Conservation (phyloP, 1,140 invertebrate species). For the Steinernema khuongi region DNA sequence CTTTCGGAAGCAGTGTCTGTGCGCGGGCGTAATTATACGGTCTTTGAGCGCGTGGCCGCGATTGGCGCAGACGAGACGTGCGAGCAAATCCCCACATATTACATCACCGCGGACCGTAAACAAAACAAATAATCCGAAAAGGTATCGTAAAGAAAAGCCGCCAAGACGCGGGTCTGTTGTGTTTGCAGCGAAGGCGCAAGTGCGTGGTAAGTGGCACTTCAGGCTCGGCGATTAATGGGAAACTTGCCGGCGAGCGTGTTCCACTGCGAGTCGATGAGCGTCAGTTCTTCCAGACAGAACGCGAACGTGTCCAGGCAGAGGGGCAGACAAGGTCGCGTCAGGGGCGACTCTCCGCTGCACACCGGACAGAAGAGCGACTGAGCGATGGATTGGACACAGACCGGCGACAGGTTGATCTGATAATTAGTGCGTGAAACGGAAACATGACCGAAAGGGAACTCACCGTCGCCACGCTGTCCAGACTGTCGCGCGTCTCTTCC, state of each 20-base stretch:
- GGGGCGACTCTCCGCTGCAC: neutral
- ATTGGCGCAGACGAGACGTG: neutral
- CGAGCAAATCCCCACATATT: neutral
- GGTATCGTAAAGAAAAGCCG: neutral
- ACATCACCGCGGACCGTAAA: neutral
- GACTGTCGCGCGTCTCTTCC: neutral
- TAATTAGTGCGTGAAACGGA: neutral
- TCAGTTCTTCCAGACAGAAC: neutral
- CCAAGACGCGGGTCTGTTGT: neutral
- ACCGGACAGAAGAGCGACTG: neutral
- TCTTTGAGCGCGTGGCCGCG: neutral
- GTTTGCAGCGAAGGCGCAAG: neutral
- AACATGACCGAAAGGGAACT: neutral
- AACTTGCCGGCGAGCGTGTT: neutral
- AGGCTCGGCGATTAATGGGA: neutral
- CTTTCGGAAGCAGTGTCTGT: slow-evolving; percentile 3
- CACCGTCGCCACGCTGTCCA: neutral
- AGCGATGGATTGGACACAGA: neutral
- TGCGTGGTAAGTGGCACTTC: slow-evolving; percentile 6
- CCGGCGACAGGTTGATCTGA: neutral
- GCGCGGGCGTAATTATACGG: neutral
- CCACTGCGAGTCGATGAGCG: neutral
- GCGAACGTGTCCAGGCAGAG: neutral
- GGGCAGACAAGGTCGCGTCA: neutral
- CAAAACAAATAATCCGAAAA: slow-evolving; percentile 13